These are phyloP conservation scores for Phoeniculus purpureus DNA, from an alignment of 2,797 vertebrate species.

Conservation along the genomic window DNA sequence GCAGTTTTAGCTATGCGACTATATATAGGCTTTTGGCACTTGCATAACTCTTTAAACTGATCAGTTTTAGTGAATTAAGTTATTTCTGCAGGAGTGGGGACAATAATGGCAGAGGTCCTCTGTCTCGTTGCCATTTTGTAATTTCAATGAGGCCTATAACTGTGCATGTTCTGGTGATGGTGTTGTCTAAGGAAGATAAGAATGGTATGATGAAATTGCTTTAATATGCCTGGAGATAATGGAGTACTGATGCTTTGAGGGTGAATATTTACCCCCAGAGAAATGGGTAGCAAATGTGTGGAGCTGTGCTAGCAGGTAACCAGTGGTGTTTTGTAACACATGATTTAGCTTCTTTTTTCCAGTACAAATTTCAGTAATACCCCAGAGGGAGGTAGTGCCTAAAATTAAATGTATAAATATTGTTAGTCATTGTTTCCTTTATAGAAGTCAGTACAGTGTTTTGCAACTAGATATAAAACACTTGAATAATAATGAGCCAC, in stretches of 20 bases:
- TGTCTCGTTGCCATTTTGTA: not conserved
- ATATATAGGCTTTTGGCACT: not conserved
- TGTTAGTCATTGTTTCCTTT: not conserved
- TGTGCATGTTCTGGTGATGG: not conserved
- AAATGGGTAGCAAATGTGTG: not conserved
- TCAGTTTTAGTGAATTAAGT: conserved; percentile 9
- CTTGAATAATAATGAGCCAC: not conserved
- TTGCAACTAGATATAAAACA: not conserved
- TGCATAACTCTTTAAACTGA: conserved; percentile 27
- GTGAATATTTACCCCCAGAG: not conserved
- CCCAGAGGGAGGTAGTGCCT: not conserved
- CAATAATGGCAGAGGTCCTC: not conserved
- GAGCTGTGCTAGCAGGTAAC: not conserved
- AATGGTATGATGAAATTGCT: not conserved
- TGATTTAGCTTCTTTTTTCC: not conserved
- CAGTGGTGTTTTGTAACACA: not conserved
- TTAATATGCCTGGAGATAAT: not conserved
- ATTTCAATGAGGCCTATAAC: not conserved
- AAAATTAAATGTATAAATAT: not conserved
- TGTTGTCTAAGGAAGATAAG: not conserved
- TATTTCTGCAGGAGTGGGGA: not conserved
- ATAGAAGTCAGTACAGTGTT: not conserved
- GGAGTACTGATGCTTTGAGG: not conserved
- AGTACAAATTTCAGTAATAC: not conserved
- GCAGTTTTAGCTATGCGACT: not conserved